These are phyloP conservation scores for Ianthella basta DNA, from an alignment of 37 sponge, comb jelly and placozoan genomes.

Conservation along the genomic window DNA sequence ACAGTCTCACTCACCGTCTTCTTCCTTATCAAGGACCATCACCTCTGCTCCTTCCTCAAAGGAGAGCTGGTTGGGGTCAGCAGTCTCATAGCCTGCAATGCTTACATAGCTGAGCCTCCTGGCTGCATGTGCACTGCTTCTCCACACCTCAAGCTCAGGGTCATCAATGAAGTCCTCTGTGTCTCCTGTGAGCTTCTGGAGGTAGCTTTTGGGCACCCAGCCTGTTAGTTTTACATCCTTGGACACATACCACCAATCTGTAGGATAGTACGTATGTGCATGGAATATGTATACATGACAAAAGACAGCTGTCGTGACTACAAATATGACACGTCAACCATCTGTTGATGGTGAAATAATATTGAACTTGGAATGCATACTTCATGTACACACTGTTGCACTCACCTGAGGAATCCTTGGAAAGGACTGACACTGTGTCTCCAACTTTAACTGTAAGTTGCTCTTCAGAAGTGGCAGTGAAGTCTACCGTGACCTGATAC, in stretches of 20 bases:
- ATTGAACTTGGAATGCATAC: too few relatives aligned
- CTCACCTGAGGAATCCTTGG: slow-evolving; percentile 76
- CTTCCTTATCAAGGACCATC: slow-evolving; percentile 79
- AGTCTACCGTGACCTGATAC: slow-evolving; percentile 69
- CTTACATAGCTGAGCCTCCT: slow-evolving; percentile 38
- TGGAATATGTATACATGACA: not conserved
- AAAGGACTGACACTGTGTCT: slow-evolving; percentile 58
- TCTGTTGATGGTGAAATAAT: too few relatives aligned
- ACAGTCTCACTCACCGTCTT: slow-evolving; percentile 66
- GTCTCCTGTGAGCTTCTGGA: not conserved
- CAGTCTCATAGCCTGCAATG: slow-evolving; percentile 71
- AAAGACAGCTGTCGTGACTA: too few relatives aligned
- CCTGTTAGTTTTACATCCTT: not conserved
- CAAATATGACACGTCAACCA: too few relatives aligned
- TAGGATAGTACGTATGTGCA: not conserved
- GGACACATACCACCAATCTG: slow-evolving; percentile 28
- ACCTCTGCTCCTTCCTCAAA: slow-evolving; percentile 71
- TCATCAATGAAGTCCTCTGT: not conserved
- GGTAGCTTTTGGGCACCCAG: slow-evolving; percentile 12
- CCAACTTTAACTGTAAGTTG: slow-evolving; percentile 66
- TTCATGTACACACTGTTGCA: too few relatives aligned
- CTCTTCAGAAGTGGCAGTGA: slow-evolving; percentile 37
- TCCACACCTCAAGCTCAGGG: slow-evolving; percentile 4
- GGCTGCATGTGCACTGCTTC: not conserved
- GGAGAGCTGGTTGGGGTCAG: slow-evolving; percentile 64